Evolutionary conservation across 2,888 invertebrate species (phyloP).

Genomic region (Drosophila prolongata): DNA sequence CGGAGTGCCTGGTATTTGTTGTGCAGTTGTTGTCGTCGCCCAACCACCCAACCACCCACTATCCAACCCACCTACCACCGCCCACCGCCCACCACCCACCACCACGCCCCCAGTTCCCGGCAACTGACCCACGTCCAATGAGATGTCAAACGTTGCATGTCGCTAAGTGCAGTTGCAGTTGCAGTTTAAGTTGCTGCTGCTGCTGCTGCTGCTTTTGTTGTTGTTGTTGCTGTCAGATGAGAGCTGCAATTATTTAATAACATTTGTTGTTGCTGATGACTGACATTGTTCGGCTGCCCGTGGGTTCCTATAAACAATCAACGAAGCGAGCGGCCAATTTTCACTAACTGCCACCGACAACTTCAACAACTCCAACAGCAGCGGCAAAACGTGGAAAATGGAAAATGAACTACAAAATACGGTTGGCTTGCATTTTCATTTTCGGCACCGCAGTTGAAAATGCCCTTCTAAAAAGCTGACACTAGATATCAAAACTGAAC

Average conservation of each 20-base stretch:
- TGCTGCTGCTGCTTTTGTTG: conserved; percentile 23
- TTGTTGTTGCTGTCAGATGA: conserved; percentile 54
- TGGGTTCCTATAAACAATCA: conserved; percentile 75
- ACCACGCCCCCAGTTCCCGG: conserved; percentile 17
- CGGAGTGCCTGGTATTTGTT: conserved; percentile 1
- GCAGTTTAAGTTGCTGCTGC: conserved; percentile 24
- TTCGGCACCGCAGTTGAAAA: neutral
- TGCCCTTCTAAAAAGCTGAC: neutral
- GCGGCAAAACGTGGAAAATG: conserved; percentile 28
- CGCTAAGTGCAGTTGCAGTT: conserved; percentile 69
- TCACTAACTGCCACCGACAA: conserved; percentile 64
- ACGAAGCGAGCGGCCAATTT: conserved; percentile 74
- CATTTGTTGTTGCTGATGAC: conserved; percentile 54
- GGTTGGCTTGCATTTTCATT: neutral
- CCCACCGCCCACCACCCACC: conserved; percentile 2
- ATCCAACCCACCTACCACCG: no score
- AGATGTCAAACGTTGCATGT: conserved; percentile 71
- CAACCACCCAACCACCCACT: conserved; percentile 15
- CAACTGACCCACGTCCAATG: conserved; percentile 52
- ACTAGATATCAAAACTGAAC: no score
- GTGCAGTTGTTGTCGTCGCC: conserved; percentile 2
- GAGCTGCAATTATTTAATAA: conserved; percentile 75
- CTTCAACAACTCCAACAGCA: conserved; percentile 11
- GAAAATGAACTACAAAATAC: conserved; percentile 32
- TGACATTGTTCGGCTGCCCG: conserved; percentile 66